Base-by-base conservation (phyloP, 2,113 vertebrate genomes). In the Scolopax mira region DNA sequence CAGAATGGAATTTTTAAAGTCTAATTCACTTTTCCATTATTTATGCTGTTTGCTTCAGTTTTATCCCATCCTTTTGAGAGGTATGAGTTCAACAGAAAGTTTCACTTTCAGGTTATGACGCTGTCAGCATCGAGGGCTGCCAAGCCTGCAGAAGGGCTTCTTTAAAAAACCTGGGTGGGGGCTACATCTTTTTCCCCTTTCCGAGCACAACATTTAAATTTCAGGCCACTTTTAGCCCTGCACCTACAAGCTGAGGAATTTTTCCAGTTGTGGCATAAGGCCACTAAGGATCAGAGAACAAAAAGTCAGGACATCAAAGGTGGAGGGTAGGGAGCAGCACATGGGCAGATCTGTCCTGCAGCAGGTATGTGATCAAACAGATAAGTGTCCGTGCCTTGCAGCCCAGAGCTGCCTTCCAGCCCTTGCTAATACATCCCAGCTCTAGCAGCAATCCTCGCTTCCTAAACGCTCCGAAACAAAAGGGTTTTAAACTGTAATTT, bases 1-100 rank as follows among this genome's bases (percentile, higher is more conserved):
- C 57, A 65, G 54, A 89, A 90, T 37, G 78, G 93, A 79, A 87
- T 96, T 95, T 96, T 96, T 92, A 96, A 96, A 96, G 92, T 73
- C 90, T 95, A 90, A 90, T 95, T 94, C 85, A 41, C 90, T 95
- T 96, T 90, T 96, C 77, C 78, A 96, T 96, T 96, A 95, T 97
- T 96, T 93, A 97, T 96, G 77, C 79, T 73, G 80, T 92, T 90
- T 92, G 86, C 86, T 95, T 95, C 88, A 14, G 88, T 89, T 94
- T 94, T 96, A 74, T 83, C 65, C 88, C 1, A 2, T 85, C 81
- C 87, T 95, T 94, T 87, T 57, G 46, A 79, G 81, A 72, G 71
- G 79, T 49, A 62, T 11, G 87, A 92, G 86, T 67, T 69, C 57
- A 70, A 28, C 48, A 88, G 73, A 86, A 96, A 93, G 87, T 97